Evolutionary conservation across 2,888 invertebrate genomes (phyloP), one percentile per base, ranked within the genome.

Genomic region (Drosophila quasianomalipes): DNA sequence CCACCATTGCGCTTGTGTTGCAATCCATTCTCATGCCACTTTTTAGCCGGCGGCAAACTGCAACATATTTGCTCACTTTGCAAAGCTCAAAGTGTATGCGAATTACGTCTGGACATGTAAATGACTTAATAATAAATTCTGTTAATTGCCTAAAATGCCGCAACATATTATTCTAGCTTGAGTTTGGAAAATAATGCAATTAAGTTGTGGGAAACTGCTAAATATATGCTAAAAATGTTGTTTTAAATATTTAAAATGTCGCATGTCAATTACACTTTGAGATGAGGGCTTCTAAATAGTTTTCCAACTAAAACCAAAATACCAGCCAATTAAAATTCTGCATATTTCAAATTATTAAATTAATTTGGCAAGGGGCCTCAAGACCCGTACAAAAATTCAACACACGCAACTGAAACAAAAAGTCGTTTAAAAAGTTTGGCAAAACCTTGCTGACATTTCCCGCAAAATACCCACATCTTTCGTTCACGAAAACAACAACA

Each of bases 341-440:
- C 35, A 26, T 55, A 30, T 37, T 28, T n/a, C 37, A 16, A 5
- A 37, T n/a, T 39, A 44, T 14, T 70, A 52, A 57, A 72, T 70
- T 70, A 33, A 74, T 65, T 72, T 73, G 35, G 35, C 64, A 72
- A 53, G 30, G 37, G 33, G 4, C 12, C 6, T 16, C 37, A 54
- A 71, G 49, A 68, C 49, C 16, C 53, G 19, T 53, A 51, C 22
- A 68, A 81, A 70, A 61, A 61, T 68, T 59, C 47, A 70, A 51
- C 60, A 52, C 61, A 67, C 41, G 33, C 69, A 65, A 62, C 41
- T 35, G 31, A 26, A 73, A 62, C 68, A 78, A 74, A 79, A 75
- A 81, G 55, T 67, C 70, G 66, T 53, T 76, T 72, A 71, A 79
- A 83, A 89, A 74, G 68, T 86, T 83, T 16, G 52, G 22, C 35